Evolutionary conservation across 2,888 invertebrate genomes (phyloP).

Genomic region (Hypsopygia costalis): DNA sequence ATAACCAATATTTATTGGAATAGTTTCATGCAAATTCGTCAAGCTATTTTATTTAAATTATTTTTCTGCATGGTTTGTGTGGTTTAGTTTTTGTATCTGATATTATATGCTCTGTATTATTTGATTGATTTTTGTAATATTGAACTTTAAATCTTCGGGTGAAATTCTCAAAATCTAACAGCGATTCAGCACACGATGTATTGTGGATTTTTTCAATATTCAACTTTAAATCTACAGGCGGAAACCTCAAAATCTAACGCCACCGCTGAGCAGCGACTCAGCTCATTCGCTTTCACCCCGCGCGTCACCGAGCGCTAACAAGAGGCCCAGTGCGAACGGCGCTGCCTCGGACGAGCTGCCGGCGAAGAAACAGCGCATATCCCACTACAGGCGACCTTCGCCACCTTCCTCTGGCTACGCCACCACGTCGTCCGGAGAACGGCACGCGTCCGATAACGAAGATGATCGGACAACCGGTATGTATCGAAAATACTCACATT

Average conservation of each 20-base stretch:
- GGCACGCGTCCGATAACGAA: conserved; percentile 77
- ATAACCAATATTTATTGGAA: too few relatives aligned
- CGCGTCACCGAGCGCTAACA: conserved; percentile 76
- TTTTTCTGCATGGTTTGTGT: too few relatives aligned
- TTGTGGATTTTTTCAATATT: too few relatives aligned
- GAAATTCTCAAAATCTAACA: too few relatives aligned
- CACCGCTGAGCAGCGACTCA: conserved; percentile 92
- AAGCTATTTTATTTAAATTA: too few relatives aligned
- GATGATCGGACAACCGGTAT: conserved; percentile 55
- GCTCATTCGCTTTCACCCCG: conserved; percentile 92
- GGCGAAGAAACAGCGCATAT: conserved; percentile 92
- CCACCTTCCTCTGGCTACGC: conserved; percentile 70
- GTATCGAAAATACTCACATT: too few relatives aligned
- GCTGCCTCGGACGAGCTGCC: conserved; percentile 82
- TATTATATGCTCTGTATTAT: too few relatives aligned
- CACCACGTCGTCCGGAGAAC: conserved; percentile 72
- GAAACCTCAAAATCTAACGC: conserved; percentile 95
- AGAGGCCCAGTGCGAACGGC: conserved; percentile 86
- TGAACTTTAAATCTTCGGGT: too few relatives aligned
- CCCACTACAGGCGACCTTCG: conserved; percentile 82
- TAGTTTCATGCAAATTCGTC: too few relatives aligned
- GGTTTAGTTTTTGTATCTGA: too few relatives aligned
- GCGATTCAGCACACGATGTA: too few relatives aligned
- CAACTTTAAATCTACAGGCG: conserved; percentile 72
- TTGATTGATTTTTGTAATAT: too few relatives aligned